Evolutionary conservation across 2,797 vertebrate species (phyloP), one percentile per base, ranked within the genome.

Genomic region (Sphaeramia orbicularis): DNA sequence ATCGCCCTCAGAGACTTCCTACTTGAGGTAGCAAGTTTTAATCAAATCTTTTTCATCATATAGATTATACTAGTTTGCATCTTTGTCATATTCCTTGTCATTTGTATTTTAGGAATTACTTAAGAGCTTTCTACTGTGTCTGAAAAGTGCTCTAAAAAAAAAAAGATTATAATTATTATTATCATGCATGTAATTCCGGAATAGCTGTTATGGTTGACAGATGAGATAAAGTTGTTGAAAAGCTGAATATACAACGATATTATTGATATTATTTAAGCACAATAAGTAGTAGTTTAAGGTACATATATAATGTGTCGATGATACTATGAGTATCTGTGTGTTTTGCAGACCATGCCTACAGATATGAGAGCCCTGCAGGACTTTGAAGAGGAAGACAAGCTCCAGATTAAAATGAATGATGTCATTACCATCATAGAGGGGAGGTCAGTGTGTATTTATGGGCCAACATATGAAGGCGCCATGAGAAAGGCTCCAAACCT

Each of bases 401-500:
- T 99, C 64, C 94, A 95, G 66, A 99, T 99, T 71, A 94, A 96
- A 81, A 92, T 97, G 93, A 96, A 97, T 0, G 98, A 99, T 0
- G 94, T 99, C 87, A 99, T 99, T 92, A 99, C 98, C 0, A 96
- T 99, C 92, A 96, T 99, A 13, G 98, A 99, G 90, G 97, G 98
- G 84, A 98, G 97, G 98, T 99, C 92, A 81, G 91, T 79, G 45
- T 15, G 10, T 3, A 7, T 66, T 30, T 15, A n/a, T 24, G 7
- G 6, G 10, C 21, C 7, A 19, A 40, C 40, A 7, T 40, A 21
- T 18, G n/a, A 19, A 19, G 7, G 8, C 14, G 10, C 32, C 48
- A 13, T 7, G 8, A 60, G 45, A 11, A 40, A 38, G 16, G 16
- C 41, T 40, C 10, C 10, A n/a, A 9, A 1, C 21, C 3, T 21